phyloP scores from a whole-genome alignment of 35 echinoderm and acorn worm species.

The Amphiura filiformis region DNA sequence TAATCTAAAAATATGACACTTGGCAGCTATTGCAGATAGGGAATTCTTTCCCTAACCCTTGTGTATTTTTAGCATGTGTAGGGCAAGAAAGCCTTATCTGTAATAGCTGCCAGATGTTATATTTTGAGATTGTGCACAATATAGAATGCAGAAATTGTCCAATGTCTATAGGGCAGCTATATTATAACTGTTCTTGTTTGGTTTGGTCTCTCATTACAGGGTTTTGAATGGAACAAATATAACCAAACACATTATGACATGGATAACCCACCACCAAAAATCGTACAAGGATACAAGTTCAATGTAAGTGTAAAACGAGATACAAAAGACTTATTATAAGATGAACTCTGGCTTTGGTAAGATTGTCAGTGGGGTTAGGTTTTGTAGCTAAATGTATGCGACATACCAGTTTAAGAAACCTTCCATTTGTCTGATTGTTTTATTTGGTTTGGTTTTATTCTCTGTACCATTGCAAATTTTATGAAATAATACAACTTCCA shows the following conservation, averaged over 20 bases:
- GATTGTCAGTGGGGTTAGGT: too few relatives aligned
- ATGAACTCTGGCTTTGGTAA: too few relatives aligned
- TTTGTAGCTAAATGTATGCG: too few relatives aligned
- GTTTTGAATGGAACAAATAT: slow-evolving; percentile 99
- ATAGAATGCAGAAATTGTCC: background rate
- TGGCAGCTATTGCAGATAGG: too few relatives aligned
- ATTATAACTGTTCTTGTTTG: background rate
- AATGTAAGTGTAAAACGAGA: slow-evolving; percentile 67
- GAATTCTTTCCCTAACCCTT: background rate
- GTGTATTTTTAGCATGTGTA: background rate
- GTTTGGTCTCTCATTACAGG: slow-evolving; percentile 50
- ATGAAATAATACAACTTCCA: too few relatives aligned
- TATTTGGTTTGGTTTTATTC: too few relatives aligned
- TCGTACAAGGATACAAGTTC: slow-evolving; percentile 97
- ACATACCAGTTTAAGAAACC: too few relatives aligned
- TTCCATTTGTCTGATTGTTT: too few relatives aligned
- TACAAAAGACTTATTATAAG: background rate
- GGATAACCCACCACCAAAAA: slow-evolving; percentile 97
- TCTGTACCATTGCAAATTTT: too few relatives aligned
- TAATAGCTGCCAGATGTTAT: background rate
- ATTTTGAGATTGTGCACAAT: background rate
- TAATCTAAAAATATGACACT: too few relatives aligned
- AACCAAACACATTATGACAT: slow-evolving; percentile 99
- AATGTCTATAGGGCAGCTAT: too few relatives aligned
- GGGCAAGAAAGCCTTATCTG: background rate